Percentiles rank a stretch among this genome's conserved stretches.
Conservation (phyloP, 2,113 vertebrate species). For the Platysteira castanea region DNA sequence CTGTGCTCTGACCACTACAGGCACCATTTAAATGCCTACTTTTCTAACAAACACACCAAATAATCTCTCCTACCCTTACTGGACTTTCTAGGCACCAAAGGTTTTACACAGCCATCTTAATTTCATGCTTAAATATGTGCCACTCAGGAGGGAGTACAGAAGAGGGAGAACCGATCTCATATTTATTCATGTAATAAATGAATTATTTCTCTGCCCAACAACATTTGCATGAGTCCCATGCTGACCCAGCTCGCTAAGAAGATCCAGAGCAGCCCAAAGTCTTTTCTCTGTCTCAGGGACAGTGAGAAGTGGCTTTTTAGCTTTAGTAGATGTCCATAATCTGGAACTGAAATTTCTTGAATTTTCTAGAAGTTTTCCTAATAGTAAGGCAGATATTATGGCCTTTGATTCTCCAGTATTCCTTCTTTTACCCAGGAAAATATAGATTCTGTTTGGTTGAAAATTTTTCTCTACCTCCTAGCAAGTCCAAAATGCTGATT, state of each 20-base stretch:
- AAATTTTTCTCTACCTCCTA: not conserved
- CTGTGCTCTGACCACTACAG: not conserved
- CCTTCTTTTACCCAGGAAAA: not conserved
- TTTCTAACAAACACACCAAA: not conserved
- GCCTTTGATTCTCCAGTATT: not conserved
- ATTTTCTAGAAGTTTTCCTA: not conserved
- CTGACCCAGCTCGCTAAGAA: not conserved
- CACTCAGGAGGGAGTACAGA: not conserved
- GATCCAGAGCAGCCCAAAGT: not conserved
- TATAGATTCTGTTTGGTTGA: fast-evolving
- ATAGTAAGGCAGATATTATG: not conserved
- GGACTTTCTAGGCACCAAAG: not conserved
- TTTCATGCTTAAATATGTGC: not conserved
- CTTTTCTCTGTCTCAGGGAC: not conserved
- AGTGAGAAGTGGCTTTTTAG: not conserved
- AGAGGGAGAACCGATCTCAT: not conserved
- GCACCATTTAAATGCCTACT: not conserved
- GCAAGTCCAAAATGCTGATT: not conserved
- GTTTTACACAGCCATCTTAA: not conserved
- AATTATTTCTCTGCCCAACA: not conserved
- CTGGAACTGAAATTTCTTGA: not conserved
- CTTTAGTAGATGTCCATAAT: not conserved
- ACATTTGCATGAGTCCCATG: not conserved
- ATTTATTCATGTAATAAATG: not conserved
- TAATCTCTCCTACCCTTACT: not conserved